Percentiles rank a stretch among this genome's conserved stretches.
Evolutionary conservation across 2,888 invertebrate genomes (phyloP).

Genomic region (Pseudanteris insignis): DNA sequence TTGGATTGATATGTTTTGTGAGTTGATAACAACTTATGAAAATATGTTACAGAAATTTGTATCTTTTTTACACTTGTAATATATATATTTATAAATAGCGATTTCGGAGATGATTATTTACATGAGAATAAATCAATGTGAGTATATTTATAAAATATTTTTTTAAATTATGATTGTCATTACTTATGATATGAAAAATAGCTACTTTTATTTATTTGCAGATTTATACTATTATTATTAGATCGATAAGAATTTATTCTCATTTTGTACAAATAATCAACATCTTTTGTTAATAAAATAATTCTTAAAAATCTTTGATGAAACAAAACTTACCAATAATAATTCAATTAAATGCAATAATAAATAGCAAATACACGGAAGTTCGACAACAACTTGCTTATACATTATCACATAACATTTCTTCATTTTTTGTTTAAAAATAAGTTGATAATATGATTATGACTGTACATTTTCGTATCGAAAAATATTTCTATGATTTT

Average conservation of each 20-base stretch:
- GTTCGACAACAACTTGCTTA: conserved; percentile 13
- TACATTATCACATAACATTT: conserved; percentile 5
- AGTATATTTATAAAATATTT: too few relatives aligned
- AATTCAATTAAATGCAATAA: conserved; percentile 9
- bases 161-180: too few relatives aligned
- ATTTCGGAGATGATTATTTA: not conserved
- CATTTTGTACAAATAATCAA: too few relatives aligned
- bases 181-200: too few relatives aligned
- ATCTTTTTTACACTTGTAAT: conserved; percentile 1
- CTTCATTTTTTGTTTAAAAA: conserved; percentile 6
- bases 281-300: too few relatives aligned
- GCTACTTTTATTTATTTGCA: too few relatives aligned
- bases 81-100: not conserved
- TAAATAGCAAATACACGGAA: conserved; percentile 25
- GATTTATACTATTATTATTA: too few relatives aligned
- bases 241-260: too few relatives aligned
- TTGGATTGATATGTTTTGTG: not conserved
- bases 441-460: not conserved
- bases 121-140: not conserved
- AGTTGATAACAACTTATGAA: conserved; percentile 1
- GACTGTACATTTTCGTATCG: conserved; percentile 8
- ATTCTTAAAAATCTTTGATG: not conserved
- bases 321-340: conserved; percentile 1
- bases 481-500: too few relatives aligned
- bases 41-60: conserved; percentile 1